Base-by-base conservation (phyloP, 2,113 vertebrate species). In the Thryonomys swinderianus region DNA sequence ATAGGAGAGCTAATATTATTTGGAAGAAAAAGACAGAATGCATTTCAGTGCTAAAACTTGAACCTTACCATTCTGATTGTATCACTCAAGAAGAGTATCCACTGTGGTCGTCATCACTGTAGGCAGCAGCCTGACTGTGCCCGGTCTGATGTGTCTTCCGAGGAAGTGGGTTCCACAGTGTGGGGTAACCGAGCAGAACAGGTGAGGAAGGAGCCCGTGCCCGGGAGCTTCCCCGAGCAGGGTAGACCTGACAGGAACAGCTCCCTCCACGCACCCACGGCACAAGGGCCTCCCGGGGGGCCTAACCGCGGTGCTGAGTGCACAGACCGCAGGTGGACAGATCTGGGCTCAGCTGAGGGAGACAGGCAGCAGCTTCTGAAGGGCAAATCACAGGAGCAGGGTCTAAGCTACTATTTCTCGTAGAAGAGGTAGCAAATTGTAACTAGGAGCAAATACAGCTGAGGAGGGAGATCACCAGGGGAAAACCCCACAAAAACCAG, bases 401-500 rank as follows among this genome's bases (percentile, higher is more conserved):
- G 37, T 74, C 51, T 55, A 67, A 48, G 23, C 53, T 57, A 62
- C 27, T 23, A 23, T 42, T 90, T 85, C 53, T 48, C 67, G 9
- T 53, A 85, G 89, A 90, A 90, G 55, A 66, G 45, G 91, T 27
- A 90, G 7, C 40, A 89, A 55, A 40, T 21, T 27, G 89, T 25
- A 64, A 37, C 74, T 84, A 83, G 57, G 48, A 95, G 13, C 37
- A 76, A 86, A 83, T 67, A 74, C 94, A 55, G 5, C 40, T 69
- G 17, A 2, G 3, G 30, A 78, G 48, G 66, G 79, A 79, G 84
- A 82, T 66, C 10, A 59, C 23, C 42, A 92, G 84, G 81, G 84
- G 81, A 71, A 89, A 78, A 61, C n/a, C 84, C 66, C 32, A 42
- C 79, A 59, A 78, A 86, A 95, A 66, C 45, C 53, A 82, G 45